Evolutionary conservation across 2,888 invertebrate species (phyloP), one percentile per base, ranked within the genome.

Genomic region (Tridacna gigas): DNA sequence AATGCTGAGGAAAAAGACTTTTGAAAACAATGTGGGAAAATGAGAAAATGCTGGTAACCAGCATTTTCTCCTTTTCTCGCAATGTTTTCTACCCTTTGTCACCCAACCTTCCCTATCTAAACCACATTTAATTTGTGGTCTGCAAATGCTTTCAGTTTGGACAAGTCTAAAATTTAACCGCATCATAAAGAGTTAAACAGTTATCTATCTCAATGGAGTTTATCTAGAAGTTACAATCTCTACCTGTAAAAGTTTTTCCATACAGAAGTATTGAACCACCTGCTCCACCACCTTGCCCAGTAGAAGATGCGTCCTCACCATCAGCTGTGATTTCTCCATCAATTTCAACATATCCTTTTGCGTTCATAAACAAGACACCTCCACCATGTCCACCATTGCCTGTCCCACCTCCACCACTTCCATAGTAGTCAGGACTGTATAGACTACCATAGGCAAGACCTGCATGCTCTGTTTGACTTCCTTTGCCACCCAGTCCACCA

Each of bases 401-500:
- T n/a, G 37, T 26, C 9, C 63, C 45, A 18, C 88, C 86, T 12
- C 92, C 92, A 45, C 91, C 92, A 80, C 91, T 91, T 11, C 92
- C 92, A 69, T 89, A 90, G 22, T 84, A 84, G 15, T 48, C 37
- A 12, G 92, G 90, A 0, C 22, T 61, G 22, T 80, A 77, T 2
- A 88, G 67, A 66, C 88, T 86, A 26, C 86, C 91, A 77, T 91
- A 89, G 12, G 91, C 89, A 13, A 66, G 48, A 13, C 75, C 48
- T 1, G 91, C 78, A 56, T 76, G 45, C 7, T 79, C 82, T 60
- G 66, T 73, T 22, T 78, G 74, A 47, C 83, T 82, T 12, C 91
- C 91, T 13, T 48, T 65, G 2, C 91, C 91, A n/a, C 91, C 92
- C 11, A 91, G 79, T 61, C 92, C 92, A 37, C 91, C 91, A 63